These are phyloP conservation scores for Pomatorhinus ruficollis DNA, from an alignment of 2,113 vertebrate species.

Conservation along the genomic window DNA sequence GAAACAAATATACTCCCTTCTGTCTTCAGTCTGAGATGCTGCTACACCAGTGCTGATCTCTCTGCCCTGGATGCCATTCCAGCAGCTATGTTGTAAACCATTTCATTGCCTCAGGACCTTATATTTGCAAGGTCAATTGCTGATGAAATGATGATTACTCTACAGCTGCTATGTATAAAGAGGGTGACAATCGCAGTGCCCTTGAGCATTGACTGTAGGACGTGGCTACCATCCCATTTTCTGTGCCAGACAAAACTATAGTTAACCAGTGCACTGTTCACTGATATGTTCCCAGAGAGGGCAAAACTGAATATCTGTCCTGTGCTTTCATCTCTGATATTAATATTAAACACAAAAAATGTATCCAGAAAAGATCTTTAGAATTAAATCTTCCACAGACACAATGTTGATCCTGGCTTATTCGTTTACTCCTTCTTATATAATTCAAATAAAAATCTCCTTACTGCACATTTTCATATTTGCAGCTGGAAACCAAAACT, in stretches of 20 bases:
- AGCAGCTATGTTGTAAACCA: conserved; percentile 26
- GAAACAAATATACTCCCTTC: neutral
- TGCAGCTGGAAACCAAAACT: neutral
- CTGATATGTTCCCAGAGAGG: neutral
- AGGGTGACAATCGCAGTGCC: conserved; percentile 29
- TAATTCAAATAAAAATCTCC: neutral
- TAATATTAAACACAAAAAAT: neutral
- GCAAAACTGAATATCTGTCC: neutral
- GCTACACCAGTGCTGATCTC: neutral
- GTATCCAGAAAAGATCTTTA: neutral
- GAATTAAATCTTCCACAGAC: neutral
- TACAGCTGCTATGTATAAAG: conserved; percentile 26
- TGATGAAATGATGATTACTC: conserved; percentile 48
- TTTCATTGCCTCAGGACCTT: conserved; percentile 34
- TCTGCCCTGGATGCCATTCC: neutral
- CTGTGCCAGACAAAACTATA: neutral
- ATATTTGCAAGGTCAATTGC: conserved; percentile 61
- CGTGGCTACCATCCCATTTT: conserved; percentile 12
- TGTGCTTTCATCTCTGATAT: neutral
- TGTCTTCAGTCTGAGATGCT: neutral
- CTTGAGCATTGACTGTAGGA: conserved; percentile 29
- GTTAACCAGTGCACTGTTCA: neutral
- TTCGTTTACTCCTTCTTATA: neutral
- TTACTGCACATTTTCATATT: neutral
- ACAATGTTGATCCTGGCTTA: neutral